phyloP scores from a whole-genome alignment of 2,113 vertebrate genomes.

The Chauna torquata region DNA sequence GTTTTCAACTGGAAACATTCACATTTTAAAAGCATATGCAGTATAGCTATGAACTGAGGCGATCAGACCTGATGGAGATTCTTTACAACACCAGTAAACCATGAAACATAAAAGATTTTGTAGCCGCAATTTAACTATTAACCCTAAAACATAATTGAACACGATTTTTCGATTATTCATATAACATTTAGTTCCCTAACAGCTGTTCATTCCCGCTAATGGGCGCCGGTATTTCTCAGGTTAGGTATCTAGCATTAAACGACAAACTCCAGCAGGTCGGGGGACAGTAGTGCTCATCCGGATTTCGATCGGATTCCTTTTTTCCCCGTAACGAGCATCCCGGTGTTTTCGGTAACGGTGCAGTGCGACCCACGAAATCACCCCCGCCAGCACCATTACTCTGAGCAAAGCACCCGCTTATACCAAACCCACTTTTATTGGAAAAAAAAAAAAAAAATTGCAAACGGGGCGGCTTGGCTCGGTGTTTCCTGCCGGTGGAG shows the following conservation, averaged over 20 bases:
- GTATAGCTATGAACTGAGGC: slow-evolving; percentile 62
- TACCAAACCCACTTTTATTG: not conserved
- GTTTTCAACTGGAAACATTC: slow-evolving; percentile 80
- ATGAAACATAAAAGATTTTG: slow-evolving; percentile 79
- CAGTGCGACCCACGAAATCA: accelerated
- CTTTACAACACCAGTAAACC: slow-evolving; percentile 73
- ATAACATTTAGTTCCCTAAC: slow-evolving; percentile 57
- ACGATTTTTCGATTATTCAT: slow-evolving; percentile 66
- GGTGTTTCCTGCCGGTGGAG: not conserved
- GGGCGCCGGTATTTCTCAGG: not conserved
- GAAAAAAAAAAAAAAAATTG: not conserved
- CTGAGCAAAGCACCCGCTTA: not conserved
- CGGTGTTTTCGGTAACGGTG: not conserved
- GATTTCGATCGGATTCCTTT: not conserved
- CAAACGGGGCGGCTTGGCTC: not conserved
- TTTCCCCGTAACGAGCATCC: accelerated
- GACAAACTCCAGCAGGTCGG: not conserved
- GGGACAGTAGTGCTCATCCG: not conserved
- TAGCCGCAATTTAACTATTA: slow-evolving; percentile 76
- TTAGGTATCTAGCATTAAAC: not conserved
- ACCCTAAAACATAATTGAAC: slow-evolving; percentile 77
- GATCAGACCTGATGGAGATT: slow-evolving; percentile 72
- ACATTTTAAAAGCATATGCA: slow-evolving; percentile 81
- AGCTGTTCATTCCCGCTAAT: slow-evolving; percentile 39
- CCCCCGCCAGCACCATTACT: too few species aligned